A percentile compares a stretch with the other conserved stretches of the same genome.
Evolutionary conservation across 2,888 invertebrate genomes (phyloP).

Genomic region (Cyaniris semiargus): DNA sequence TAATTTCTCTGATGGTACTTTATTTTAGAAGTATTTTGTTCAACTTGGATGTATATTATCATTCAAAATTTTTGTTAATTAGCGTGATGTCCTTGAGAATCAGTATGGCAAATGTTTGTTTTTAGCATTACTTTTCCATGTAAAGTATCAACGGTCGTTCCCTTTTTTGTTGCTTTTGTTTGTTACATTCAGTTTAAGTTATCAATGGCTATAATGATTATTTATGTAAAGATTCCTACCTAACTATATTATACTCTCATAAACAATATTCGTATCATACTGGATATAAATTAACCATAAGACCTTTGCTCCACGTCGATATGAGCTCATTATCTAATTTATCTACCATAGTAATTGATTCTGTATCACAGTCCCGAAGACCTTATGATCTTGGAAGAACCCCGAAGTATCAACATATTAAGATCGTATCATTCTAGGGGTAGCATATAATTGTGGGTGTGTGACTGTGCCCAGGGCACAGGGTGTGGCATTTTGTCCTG

Average conservation of each 20-base stretch:
- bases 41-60: too few relatives aligned
- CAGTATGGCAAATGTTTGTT: not conserved
- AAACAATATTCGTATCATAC: not conserved
- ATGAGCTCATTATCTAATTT: conserved; percentile 19
- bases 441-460: too few relatives aligned
- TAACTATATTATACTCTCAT: not conserved
- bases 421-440: too few relatives aligned
- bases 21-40: too few relatives aligned
- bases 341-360: not conserved
- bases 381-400: not conserved
- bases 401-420: not conserved
- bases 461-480: too few relatives aligned
- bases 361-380: not conserved
- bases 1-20: too few relatives aligned
- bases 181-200: too few relatives aligned
- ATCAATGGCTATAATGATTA: not conserved
- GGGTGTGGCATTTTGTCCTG: too few relatives aligned
- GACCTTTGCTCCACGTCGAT: conserved; percentile 3
- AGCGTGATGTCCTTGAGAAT: not conserved
- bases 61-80: not conserved
- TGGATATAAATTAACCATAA: conserved; percentile 8
- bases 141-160: not conserved
- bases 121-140: not conserved
- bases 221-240: not conserved
- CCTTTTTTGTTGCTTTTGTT: not conserved